Conservation (phyloP, 2,113 vertebrate genomes). For the Micromys minutus region DNA sequence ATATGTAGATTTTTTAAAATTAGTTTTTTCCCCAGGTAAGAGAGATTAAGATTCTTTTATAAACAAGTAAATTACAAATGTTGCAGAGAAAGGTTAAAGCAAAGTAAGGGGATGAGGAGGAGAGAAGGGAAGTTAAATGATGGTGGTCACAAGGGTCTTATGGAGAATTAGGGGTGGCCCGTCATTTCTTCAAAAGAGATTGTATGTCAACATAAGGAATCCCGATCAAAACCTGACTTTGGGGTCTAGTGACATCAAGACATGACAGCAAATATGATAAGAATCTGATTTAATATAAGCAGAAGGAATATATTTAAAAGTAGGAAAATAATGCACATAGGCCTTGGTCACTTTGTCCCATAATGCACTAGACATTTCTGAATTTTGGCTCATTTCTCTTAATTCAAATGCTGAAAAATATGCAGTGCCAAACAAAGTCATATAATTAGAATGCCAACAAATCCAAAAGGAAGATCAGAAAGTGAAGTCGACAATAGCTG, state of each 20-base stretch:
- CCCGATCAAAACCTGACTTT: not conserved
- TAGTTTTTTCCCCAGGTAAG: not conserved
- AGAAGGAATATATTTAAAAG: slow-evolving; percentile 29
- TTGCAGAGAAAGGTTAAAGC: slow-evolving; percentile 10
- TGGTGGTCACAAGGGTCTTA: not conserved
- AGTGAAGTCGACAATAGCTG: not conserved
- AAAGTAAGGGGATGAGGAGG: not conserved
- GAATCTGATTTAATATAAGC: slow-evolving; percentile 21
- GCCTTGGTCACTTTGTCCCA: not conserved
- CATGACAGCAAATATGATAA: not conserved
- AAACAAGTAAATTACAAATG: slow-evolving; percentile 30
- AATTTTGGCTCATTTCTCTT: slow-evolving; percentile 49
- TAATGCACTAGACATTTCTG: not conserved
- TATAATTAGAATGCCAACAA: not conserved
- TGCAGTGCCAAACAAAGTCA: not conserved
- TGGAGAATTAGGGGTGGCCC: not conserved
- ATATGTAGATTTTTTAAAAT: slow-evolving; percentile 44
- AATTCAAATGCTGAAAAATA: not conserved
- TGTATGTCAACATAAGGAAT: not conserved
- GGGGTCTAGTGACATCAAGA: slow-evolving; percentile 1
- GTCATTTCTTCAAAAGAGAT: not conserved
- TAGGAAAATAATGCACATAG: not conserved
- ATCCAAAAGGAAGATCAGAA: not conserved
- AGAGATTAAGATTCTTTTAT: slow-evolving; percentile 23
- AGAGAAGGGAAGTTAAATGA: not conserved